A percentile compares a stretch with the other conserved stretches of the same genome.
Evolutionary conservation across 2,888 invertebrate genomes (phyloP).

Genomic region (Agrochola circellaris): DNA sequence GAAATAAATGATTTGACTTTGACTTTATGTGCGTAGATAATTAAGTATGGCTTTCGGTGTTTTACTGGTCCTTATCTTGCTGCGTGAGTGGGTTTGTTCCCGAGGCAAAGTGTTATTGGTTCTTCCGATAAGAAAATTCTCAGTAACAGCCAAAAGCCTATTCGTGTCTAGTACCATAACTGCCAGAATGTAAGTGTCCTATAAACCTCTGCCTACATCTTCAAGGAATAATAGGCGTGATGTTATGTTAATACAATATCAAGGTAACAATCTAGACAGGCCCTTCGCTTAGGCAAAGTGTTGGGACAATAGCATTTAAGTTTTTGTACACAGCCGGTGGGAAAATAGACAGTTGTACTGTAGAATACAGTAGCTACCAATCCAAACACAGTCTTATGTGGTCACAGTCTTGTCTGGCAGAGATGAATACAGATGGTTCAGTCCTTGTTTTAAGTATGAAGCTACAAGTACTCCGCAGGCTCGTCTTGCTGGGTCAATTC

Average conservation of each 20-base stretch:
- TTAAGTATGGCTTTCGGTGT: background rate
- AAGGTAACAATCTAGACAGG: conserved; percentile 36
- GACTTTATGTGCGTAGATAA: too few species aligned
- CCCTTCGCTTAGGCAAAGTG: conserved; percentile 27
- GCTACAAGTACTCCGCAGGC: too few species aligned
- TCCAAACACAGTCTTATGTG: background rate
- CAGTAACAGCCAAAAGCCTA: background rate
- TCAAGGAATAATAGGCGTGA: background rate
- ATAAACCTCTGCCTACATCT: background rate
- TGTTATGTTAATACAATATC: background rate
- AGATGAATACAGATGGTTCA: too few species aligned
- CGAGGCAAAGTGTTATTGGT: background rate
- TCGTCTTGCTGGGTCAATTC: too few species aligned
- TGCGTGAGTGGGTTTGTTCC: background rate
- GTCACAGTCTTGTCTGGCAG: too few species aligned
- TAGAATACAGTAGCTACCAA: background rate
- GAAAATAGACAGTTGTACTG: conserved; percentile 12
- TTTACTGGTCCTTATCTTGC: background rate
- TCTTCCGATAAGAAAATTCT: background rate
- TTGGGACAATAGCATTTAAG: conserved; percentile 25
- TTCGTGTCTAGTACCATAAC: too few species aligned
- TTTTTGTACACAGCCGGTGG: conserved; percentile 23
- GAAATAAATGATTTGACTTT: too few species aligned
- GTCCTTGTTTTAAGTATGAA: too few species aligned
- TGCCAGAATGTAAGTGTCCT: too few species aligned